These are phyloP conservation scores for Scopus umbretta DNA, from an alignment of 2,113 vertebrate species.

Conservation along the genomic window DNA sequence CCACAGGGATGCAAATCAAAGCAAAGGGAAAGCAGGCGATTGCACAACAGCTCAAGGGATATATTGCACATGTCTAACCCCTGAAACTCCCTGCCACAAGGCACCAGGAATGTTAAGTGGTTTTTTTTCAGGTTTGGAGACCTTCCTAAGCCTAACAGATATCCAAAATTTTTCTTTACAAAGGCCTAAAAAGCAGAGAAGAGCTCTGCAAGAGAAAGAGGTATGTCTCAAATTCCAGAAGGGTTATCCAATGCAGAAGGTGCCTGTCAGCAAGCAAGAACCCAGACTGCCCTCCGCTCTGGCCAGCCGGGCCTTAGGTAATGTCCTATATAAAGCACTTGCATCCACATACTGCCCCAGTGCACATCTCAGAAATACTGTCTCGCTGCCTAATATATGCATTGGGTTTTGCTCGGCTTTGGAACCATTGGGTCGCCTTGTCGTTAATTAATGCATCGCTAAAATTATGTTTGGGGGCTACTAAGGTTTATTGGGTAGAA, in stretches of 20 bases:
- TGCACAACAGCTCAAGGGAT: neutral
- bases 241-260: neutral
- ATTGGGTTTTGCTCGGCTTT: neutral
- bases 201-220: neutral
- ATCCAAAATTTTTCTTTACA: neutral
- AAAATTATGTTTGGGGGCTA: conserved; percentile 58
- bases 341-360: fast-evolving
- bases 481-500: conserved; percentile 64
- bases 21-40: fast-evolving
- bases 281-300: neutral
- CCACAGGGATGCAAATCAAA: fast-evolving
- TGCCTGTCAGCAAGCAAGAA: neutral
- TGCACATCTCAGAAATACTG: neutral
- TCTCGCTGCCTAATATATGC: neutral
- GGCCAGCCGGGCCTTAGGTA: neutral
- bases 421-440: neutral
- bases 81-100: neutral
- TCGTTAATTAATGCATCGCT: conserved; percentile 51
- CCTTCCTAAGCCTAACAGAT: neutral
- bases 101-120: neutral
- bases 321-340: neutral
- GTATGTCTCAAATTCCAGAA: neutral
- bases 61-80: neutral
- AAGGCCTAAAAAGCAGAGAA: neutral
- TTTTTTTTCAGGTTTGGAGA: neutral